phyloP scores from a whole-genome alignment of 2,113 vertebrate genomes.

The Paralichthys olivaceus region DNA sequence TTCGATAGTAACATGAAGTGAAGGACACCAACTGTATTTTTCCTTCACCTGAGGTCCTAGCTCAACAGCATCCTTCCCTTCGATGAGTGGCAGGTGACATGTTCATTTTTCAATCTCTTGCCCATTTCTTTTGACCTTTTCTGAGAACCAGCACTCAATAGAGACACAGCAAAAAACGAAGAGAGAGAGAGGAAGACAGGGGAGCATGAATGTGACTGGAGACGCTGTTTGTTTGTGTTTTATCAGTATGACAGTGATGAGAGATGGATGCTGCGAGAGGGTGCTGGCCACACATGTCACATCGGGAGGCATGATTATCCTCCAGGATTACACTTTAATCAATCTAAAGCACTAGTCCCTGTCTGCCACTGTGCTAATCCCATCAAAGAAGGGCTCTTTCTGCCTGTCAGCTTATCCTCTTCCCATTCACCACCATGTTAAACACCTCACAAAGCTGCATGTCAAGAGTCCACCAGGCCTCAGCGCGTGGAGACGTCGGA shows the following conservation, averaged over 20 bases:
- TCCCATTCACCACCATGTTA: conserved; percentile 65
- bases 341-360: conserved; percentile 76
- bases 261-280: conserved; percentile 12
- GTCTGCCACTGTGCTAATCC: conserved; percentile 74
- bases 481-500: conserved; percentile 4
- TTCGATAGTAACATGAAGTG: no score
- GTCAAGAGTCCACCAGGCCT: conserved; percentile 63
- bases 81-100: conserved; percentile 16
- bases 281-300: conserved; percentile 63
- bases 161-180: background rate
- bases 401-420: conserved; percentile 68
- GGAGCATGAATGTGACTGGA: background rate
- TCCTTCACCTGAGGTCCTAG: background rate
- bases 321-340: conserved; percentile 80
- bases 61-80: no score
- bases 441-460: conserved; percentile 64
- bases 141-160: background rate
- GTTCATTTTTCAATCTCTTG: conserved; percentile 28
- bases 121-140: conserved; percentile 38
- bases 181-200: background rate
- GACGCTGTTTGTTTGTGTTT: conserved; percentile 35
- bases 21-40: background rate
- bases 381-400: conserved; percentile 72
- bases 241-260: background rate
- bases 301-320: conserved; percentile 76